A percentile compares a stretch with the other conserved stretches of the same genome.
Evolutionary conservation across 2,797 vertebrate species (phyloP).

Genomic region (Furcifer pardalis): DNA sequence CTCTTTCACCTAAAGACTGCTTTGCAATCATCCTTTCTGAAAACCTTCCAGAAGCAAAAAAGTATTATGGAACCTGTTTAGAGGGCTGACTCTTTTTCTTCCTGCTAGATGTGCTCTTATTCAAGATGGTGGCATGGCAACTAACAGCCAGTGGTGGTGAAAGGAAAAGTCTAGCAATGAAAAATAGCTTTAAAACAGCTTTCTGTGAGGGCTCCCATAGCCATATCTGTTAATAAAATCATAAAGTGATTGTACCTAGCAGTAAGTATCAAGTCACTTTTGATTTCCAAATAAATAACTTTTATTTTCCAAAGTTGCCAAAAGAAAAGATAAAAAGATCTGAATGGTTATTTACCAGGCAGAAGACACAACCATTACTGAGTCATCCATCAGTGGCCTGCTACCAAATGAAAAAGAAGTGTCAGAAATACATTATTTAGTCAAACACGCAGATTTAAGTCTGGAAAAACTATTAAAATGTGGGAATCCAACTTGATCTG

Average conservation of each 20-base stretch:
- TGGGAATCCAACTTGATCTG: background rate
- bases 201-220: background rate
- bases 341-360: background rate
- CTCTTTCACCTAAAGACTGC: rapidly evolving
- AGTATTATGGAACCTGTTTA: background rate
- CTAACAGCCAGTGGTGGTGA: background rate
- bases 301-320: background rate
- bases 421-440: background rate
- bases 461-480: background rate
- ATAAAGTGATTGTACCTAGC: background rate
- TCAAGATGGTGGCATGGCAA: background rate
- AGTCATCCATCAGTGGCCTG: background rate
- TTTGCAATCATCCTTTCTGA: constrained; percentile 25
- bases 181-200: background rate
- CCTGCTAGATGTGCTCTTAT: too few relatives aligned
- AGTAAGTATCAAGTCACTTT: constrained; percentile 4
- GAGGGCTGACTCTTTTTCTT: background rate
- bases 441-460: background rate
- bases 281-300: constrained; percentile 4
- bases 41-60: background rate
- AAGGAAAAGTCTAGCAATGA: background rate
- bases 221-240: constrained; percentile 3
- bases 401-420: constrained; percentile 10
- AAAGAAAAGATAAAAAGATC: background rate
- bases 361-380: background rate